Evolutionary conservation across 2,888 invertebrate genomes (phyloP).

Genomic region (Erebia aethiops): DNA sequence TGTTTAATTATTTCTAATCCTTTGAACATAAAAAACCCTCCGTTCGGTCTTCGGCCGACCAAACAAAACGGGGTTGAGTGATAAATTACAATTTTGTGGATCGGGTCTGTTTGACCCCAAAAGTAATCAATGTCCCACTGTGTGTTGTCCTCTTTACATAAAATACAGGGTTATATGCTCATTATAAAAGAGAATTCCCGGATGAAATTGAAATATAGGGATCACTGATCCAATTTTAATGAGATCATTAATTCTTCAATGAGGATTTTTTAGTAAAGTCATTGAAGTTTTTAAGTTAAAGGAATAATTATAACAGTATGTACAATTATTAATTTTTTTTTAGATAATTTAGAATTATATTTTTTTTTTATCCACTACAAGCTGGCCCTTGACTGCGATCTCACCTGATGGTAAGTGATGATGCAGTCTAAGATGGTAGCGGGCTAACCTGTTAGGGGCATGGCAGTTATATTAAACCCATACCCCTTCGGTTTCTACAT

Average conservation of each 20-base stretch:
- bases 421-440: too few species aligned
- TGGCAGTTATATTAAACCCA: too few species aligned
- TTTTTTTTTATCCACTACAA: too few species aligned
- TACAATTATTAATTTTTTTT: background rate
- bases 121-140: constrained; percentile 30
- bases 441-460: too few species aligned
- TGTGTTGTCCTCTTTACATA: constrained; percentile 27
- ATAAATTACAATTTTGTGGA: constrained; percentile 41
- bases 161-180: constrained; percentile 16
- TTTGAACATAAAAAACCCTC: constrained; percentile 28
- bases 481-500: too few species aligned
- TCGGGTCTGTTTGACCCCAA: constrained; percentile 29
- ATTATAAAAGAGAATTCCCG: constrained; percentile 11
- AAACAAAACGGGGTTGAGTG: constrained; percentile 33
- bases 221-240: constrained; percentile 12
- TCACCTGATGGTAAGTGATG: too few species aligned
- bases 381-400: too few species aligned
- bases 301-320: background rate
- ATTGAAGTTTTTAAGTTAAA: background rate
- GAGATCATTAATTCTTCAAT: background rate
- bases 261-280: background rate
- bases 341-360: background rate
- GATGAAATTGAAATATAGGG: constrained; percentile 9
- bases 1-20: constrained; percentile 27
- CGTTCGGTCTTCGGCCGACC: constrained; percentile 23